Base-by-base conservation (phyloP, 2,113 vertebrate species). In the Arenaria interpres region DNA sequence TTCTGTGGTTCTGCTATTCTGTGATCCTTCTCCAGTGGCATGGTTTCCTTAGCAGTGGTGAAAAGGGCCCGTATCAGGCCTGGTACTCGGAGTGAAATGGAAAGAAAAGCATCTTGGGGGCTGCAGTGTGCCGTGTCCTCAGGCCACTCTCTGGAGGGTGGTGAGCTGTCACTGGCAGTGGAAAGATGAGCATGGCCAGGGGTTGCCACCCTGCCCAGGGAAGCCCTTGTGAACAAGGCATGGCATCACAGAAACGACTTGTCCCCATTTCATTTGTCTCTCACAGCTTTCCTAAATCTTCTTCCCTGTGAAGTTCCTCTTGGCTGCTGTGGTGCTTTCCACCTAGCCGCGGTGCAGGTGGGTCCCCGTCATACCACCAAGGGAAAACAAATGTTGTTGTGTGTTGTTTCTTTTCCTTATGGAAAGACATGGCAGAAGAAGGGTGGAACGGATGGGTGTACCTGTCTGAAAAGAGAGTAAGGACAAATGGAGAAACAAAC, bases 71-170 rank as follows among this genome's bases (percentile, higher is more conserved):
- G 7, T 27, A 7, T 43, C 33, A 60, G 59, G 30, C 32, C 75
- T 35, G 43, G 30, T 14, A 7, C 39, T 46, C 50, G 4, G 6
- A 8, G 32, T 68, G 67, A 68, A 72, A 32, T 0, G 8, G 53
- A 54, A 75, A 22, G 25, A 27, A 45, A 57, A 39, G 46, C 8
- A 88, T 2, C 3, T 4, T 3, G 13, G 71, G 11, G 45, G 54
- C 45, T 57, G 60, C 8, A 4, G 19, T 11, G 24, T 56, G 69
- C 50, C 4, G 0, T 37, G 46, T 63, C 37, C 73, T 66, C 37
- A 21, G 37, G 46, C n/a, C 30, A 16, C 48, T 30, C 16, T 18
- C 12, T 0, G 0, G 33, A 73, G 6, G 14, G 6, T 39, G 25
- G 3, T 60, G 54, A 60, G 54, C 37, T 50, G 64, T 32, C 45